Evolutionary conservation across 1,140 invertebrate genomes (phyloP).

Genomic region (Drosophila takahashii): DNA sequence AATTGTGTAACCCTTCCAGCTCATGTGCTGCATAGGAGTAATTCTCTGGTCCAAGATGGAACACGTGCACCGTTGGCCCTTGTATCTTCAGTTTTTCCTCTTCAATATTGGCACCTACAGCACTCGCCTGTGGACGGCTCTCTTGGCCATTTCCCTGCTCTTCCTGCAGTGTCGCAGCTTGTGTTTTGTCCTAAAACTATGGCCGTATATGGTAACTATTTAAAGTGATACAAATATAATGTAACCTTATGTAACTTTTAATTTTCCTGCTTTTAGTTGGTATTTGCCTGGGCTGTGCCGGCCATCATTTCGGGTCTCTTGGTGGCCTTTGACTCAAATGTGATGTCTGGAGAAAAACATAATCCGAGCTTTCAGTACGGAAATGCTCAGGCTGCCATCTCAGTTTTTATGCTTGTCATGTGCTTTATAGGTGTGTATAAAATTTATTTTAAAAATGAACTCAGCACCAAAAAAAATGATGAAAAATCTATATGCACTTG

Average conservation of each 20-base stretch:
- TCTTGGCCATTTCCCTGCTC: constrained; percentile 91
- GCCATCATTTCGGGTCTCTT: constrained; percentile 86
- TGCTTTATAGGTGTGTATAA: constrained; percentile 87
- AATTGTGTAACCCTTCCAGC: constrained; percentile 77
- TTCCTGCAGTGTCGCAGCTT: constrained; percentile 93
- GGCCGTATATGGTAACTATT: constrained; percentile 85
- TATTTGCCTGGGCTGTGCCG: constrained; percentile 91
- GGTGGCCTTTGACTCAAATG: constrained; percentile 85
- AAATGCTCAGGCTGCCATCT: constrained; percentile 89
- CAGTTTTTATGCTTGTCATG: constrained; percentile 88
- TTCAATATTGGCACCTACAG: constrained; percentile 91
- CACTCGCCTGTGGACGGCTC: constrained; percentile 92
- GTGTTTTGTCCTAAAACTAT: constrained; percentile 91
- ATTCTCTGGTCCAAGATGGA: constrained; percentile 88
- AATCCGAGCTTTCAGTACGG: constrained; percentile 94
- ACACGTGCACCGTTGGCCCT: constrained; percentile 85
- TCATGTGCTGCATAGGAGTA: constrained; percentile 88
- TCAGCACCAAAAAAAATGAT: constrained; percentile 19
- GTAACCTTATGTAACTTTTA: not conserved
- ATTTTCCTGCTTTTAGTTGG: constrained; percentile 86
- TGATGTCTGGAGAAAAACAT: constrained; percentile 86
- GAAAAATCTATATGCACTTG: constrained; percentile 36
- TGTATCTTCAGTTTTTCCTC: constrained; percentile 90
- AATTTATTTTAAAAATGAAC: not conserved
- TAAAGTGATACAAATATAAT: fast-evolving